Evolutionary conservation across 2,888 invertebrate species (phyloP).

Genomic region (Cordylochernes scorpioides): DNA sequence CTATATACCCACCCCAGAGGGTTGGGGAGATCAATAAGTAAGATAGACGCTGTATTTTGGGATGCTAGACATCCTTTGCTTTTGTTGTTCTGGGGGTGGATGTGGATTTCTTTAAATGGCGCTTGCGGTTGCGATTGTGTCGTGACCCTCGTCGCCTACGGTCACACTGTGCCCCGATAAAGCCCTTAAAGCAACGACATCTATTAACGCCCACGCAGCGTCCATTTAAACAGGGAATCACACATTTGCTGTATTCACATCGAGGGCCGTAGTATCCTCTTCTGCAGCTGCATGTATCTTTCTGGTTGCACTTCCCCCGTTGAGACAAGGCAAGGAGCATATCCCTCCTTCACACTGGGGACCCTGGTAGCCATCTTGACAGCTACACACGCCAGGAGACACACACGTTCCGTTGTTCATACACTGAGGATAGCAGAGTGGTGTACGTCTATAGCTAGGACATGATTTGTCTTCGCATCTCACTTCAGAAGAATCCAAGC

Average conservation of each 20-base stretch:
- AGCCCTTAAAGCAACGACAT: constrained; percentile 58
- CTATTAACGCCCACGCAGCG: constrained; percentile 65
- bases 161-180: constrained; percentile 67
- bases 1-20: too few relatives aligned
- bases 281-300: constrained; percentile 70
- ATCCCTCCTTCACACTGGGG: constrained; percentile 70
- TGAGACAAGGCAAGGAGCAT: constrained; percentile 67
- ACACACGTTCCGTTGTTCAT: constrained; percentile 78
- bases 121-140: too few relatives aligned
- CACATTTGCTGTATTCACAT: constrained; percentile 70
- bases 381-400: constrained; percentile 61
- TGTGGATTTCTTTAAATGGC: too few relatives aligned
- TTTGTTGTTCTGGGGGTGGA: too few relatives aligned
- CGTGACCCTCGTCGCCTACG: too few relatives aligned
- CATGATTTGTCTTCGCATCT: too few relatives aligned
- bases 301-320: constrained; percentile 85
- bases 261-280: constrained; percentile 66
- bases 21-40: too few relatives aligned
- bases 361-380: constrained; percentile 67
- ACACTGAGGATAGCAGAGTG: constrained; percentile 69
- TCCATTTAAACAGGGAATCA: constrained; percentile 69
- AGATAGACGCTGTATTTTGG: too few relatives aligned
- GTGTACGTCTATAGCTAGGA: too few relatives aligned
- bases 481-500: too few relatives aligned
- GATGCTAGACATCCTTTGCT: too few relatives aligned